phyloP scores from a whole-genome alignment of 2,797 vertebrate genomes.

The Miichthys miiuy region DNA sequence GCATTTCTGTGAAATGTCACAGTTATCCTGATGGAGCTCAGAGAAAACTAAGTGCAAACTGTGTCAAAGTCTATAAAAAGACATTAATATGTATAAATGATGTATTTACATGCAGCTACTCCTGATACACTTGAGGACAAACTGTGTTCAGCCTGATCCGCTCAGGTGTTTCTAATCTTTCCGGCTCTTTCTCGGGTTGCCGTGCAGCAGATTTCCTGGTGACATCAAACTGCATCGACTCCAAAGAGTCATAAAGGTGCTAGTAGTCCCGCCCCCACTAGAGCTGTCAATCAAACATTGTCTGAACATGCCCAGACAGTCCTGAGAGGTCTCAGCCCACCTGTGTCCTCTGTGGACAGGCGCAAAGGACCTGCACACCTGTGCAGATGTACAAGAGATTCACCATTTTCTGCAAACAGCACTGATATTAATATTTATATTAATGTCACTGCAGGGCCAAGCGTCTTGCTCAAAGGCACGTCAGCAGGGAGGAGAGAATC shows the following conservation, averaged over 20 bases:
- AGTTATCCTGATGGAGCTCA: background rate
- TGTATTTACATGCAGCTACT: background rate
- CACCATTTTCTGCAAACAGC: background rate
- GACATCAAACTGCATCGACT: background rate
- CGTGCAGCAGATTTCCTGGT: background rate
- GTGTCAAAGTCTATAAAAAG: background rate
- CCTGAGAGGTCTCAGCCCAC: constrained; percentile 4
- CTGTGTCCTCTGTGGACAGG: constrained; percentile 30
- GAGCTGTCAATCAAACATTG: constrained; percentile 9
- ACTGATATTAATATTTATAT: background rate
- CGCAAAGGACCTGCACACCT: constrained; percentile 27
- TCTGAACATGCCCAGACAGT: background rate
- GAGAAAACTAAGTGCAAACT: background rate
- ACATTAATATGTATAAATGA: no score
- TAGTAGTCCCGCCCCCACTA: background rate
- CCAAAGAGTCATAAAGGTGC: background rate
- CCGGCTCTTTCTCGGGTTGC: constrained; percentile 1
- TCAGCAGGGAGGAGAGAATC: background rate
- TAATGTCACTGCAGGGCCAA: background rate
- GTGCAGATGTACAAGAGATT: background rate
- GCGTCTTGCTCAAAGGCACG: constrained; percentile 3
- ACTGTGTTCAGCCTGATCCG: background rate
- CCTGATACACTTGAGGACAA: background rate
- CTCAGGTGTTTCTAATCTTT: background rate
- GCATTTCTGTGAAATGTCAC: no score